These are phyloP conservation scores for Manacus vitellinus DNA, from an alignment of 2,113 vertebrate species.

Conservation along the genomic window DNA sequence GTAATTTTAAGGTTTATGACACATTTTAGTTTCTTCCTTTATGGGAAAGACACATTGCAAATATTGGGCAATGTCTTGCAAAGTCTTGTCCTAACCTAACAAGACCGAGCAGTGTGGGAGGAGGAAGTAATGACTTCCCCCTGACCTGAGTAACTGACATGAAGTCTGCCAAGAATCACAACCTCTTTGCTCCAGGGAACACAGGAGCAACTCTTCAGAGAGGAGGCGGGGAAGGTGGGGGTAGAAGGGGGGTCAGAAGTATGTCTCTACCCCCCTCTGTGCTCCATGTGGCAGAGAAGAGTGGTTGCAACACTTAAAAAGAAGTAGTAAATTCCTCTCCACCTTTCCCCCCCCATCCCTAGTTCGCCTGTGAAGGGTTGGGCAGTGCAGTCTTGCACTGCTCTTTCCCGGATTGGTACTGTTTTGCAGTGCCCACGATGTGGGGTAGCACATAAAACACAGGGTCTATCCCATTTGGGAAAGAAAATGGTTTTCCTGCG, in stretches of 20 bases:
- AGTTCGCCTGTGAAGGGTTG: neutral
- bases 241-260: neutral
- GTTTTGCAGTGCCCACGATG: neutral
- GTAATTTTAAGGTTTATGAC: constrained; percentile 18
- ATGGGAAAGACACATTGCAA: constrained; percentile 52
- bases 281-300: constrained; percentile 27
- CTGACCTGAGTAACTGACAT: constrained; percentile 64
- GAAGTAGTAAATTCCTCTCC: constrained; percentile 30
- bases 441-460: neutral
- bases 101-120: constrained; percentile 52
- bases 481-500: neutral
- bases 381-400: neutral
- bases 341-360: neutral
- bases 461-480: neutral
- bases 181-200: constrained; percentile 54
- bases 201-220: constrained; percentile 45
- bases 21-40: constrained; percentile 13
- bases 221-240: neutral
- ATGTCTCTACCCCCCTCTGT: constrained; percentile 35
- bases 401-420: fast-evolving
- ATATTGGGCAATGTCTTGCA: constrained; percentile 5
- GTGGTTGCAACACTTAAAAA: constrained; percentile 16
- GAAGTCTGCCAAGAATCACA: constrained; percentile 65
- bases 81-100: constrained; percentile 61
- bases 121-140: constrained; percentile 67